phyloP scores from a whole-genome alignment of 2,888 invertebrate genomes.

The Coleophora flavipennella region DNA sequence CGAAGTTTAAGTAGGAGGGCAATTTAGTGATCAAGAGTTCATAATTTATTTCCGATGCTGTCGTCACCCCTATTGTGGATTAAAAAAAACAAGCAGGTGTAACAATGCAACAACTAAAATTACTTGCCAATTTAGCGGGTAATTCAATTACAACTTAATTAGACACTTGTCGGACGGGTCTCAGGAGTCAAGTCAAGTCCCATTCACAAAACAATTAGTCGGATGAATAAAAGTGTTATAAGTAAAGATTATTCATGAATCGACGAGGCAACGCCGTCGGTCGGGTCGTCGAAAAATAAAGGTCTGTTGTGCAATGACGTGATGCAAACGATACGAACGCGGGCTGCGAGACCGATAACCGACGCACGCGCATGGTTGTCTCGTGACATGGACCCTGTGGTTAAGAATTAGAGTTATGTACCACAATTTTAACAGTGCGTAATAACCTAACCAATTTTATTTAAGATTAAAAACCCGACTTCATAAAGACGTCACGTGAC shows the following conservation, averaged over 20 bases:
- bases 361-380: constrained; percentile 3
- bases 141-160: constrained; percentile 22
- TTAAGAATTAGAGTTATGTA: no score
- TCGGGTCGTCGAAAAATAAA: constrained; percentile 20
- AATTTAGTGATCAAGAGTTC: no score
- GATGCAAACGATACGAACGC: constrained; percentile 24
- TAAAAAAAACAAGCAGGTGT: constrained; percentile 16
- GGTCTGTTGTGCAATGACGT: constrained; percentile 27
- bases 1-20: no score
- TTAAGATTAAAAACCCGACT: no score
- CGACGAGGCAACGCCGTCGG: constrained; percentile 23
- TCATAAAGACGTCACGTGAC: background rate
- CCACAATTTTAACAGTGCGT: no score
- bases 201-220: background rate
- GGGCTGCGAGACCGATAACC: constrained; percentile 24
- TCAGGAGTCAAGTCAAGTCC: no score
- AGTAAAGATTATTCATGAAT: constrained; percentile 1
- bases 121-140: constrained; percentile 13
- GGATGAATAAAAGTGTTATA: background rate
- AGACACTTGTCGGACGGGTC: constrained; percentile 19
- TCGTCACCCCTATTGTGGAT: no score
- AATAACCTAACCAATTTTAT: no score
- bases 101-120: constrained; percentile 12
- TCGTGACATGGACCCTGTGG: background rate
- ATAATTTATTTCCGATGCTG: no score